Conservation (phyloP, 92 coral and sea anemone genomes). For the Siderastrea siderea region DNA sequence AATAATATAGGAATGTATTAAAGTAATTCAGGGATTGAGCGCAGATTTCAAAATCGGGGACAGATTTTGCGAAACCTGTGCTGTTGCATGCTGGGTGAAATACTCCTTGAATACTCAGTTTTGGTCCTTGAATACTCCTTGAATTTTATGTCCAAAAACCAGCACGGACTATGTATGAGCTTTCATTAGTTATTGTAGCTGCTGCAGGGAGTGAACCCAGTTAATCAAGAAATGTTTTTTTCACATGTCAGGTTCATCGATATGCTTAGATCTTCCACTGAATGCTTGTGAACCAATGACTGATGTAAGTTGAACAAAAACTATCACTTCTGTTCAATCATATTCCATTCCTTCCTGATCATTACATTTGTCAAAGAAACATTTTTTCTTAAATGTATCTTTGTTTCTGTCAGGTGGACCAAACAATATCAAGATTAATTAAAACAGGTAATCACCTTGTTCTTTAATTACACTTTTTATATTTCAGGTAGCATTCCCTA, state of each 20-base stretch:
- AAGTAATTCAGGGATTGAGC: no score
- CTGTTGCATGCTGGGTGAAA: no score
- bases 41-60: no score
- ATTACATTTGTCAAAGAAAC: neutral
- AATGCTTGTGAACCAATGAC: conserved; percentile 9
- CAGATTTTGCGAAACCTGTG: no score
- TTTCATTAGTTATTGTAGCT: no score
- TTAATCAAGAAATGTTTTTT: neutral
- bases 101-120: no score
- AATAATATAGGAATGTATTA: no score
- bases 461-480: neutral
- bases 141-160: no score
- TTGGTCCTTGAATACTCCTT: no score
- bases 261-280: conserved; percentile 30
- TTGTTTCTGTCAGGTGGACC: conserved; percentile 3
- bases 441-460: conserved; percentile 24
- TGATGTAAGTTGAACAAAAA: neutral
- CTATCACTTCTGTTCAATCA: neutral
- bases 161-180: no score
- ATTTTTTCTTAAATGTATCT: neutral
- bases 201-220: no score
- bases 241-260: conserved; percentile 5
- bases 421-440: conserved; percentile 14
- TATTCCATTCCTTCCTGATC: no score
- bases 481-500: neutral